Evolutionary conservation across 2,113 vertebrate genomes (phyloP).

Genomic region (Psilopsiagon aurifrons): DNA sequence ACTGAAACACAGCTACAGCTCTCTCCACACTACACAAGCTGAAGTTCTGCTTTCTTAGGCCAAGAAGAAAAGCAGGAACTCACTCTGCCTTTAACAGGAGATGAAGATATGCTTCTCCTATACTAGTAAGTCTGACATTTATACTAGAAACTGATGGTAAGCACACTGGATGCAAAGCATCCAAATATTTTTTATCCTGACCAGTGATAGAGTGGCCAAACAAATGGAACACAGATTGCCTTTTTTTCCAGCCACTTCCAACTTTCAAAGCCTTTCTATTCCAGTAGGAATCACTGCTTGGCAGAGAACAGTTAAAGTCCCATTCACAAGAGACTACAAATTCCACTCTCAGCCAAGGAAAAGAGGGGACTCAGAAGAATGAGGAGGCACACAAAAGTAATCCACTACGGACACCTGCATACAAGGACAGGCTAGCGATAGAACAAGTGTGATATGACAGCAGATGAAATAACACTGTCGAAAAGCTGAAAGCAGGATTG

Average conservation of each 20-base stretch:
- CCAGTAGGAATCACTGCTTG: background rate
- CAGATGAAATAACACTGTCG: background rate
- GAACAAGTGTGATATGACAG: background rate
- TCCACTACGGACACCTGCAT: background rate
- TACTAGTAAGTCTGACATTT: accelerated
- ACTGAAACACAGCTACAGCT: background rate
- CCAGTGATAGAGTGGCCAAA: background rate
- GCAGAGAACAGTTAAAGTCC: background rate
- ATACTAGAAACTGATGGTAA: background rate
- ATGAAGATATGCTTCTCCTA: background rate
- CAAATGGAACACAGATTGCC: background rate
- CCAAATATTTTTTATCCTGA: background rate
- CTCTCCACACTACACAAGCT: background rate
- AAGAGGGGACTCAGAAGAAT: background rate
- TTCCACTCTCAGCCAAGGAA: background rate
- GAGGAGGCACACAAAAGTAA: background rate
- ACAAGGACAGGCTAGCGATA: background rate
- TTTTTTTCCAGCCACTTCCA: background rate
- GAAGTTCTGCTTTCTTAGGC: background rate
- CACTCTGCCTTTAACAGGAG: background rate
- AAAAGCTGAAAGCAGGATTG: background rate
- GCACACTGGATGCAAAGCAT: background rate
- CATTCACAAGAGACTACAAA: background rate
- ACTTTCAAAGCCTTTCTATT: background rate
- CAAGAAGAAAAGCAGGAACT: background rate